Base-by-base conservation (phyloP, 2,797 vertebrate species). In the Eulemur rubriventer region DNA sequence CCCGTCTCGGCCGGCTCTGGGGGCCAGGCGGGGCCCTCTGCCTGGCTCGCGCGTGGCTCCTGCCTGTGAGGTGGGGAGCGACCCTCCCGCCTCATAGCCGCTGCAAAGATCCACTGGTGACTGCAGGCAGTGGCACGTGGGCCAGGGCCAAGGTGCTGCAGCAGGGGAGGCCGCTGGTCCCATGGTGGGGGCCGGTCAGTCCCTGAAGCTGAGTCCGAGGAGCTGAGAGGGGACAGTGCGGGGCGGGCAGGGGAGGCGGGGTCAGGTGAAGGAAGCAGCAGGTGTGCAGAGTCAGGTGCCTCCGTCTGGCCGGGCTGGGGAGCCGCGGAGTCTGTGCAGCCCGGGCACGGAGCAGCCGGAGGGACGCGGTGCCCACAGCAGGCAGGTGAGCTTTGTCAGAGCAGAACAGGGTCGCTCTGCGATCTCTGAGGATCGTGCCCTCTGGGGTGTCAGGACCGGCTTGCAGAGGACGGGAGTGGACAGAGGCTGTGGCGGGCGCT, bases 321-420 rank as follows among this genome's bases (percentile, higher is more conserved):
- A 3, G 4, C 43, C 13, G 0, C 0, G 65, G 52, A 8, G 0
- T 8, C 1, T 30, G 20, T 2, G 17, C 69, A 57, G 59, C 38
- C 33, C 17, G 0, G 41, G 48, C 10, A 18, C 1, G 1, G 35
- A 9, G 67, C 57, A 4, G 8, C 0, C 9, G 6, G 14, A 35
- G 35, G 6, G 41, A 9, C 33, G 2, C 0, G 1, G 14, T 3
- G 12, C 5, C 46, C 43, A 1, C 0, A 0, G n/a, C n/a, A 4
- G 6, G 13, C 43, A 28, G 38, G 1, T 0, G 11, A 7, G 10
- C 61, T 1, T 4, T 10, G 3, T 9, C 11, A 0, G n/a, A 1
- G 46, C 1, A 18, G n/a, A 28, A 6, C 8, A 6, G 16, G 59
- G 28, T 0, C 1, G 18, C 48, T 55, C 20, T 2, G 17, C 0